Percentiles rank a stretch among this genome's conserved stretches.
These are phyloP conservation scores for Tapirus indicus DNA, from an alignment of 2,797 vertebrate genomes.

Conservation along the genomic window DNA sequence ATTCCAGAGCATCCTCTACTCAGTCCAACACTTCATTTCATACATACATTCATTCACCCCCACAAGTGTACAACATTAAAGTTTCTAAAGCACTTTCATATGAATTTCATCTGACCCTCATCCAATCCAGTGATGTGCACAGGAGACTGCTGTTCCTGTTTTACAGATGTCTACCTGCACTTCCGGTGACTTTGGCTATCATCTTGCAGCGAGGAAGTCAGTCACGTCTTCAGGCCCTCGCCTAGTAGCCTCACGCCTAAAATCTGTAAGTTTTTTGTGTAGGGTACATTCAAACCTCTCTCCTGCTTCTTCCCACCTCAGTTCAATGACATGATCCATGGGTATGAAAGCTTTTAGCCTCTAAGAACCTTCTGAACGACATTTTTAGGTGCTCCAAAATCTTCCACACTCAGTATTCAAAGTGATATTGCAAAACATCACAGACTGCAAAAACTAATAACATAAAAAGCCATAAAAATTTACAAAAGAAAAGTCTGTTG, in stretches of 20 bases:
- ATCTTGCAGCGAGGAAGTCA: background rate
- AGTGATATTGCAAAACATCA: background rate
- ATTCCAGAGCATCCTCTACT: background rate
- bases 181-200: fast-evolving
- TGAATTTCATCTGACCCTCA: background rate
- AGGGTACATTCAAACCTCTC: background rate
- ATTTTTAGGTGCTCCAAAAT: background rate
- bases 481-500: background rate
- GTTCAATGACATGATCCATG: background rate
- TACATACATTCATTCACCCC: background rate
- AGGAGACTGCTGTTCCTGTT: fast-evolving
- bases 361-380: background rate
- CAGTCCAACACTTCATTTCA: background rate
- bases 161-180: too few species aligned
- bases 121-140: fast-evolving
- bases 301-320: background rate
- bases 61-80: background rate
- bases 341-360: background rate
- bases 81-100: background rate
- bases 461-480: conserved; percentile 30
- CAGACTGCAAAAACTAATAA: background rate
- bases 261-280: background rate
- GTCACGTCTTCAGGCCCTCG: background rate
- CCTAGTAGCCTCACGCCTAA: background rate
- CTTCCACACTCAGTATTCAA: background rate